Base-by-base conservation (phyloP, 2,888 invertebrate species). In the Panzeria rudis region DNA sequence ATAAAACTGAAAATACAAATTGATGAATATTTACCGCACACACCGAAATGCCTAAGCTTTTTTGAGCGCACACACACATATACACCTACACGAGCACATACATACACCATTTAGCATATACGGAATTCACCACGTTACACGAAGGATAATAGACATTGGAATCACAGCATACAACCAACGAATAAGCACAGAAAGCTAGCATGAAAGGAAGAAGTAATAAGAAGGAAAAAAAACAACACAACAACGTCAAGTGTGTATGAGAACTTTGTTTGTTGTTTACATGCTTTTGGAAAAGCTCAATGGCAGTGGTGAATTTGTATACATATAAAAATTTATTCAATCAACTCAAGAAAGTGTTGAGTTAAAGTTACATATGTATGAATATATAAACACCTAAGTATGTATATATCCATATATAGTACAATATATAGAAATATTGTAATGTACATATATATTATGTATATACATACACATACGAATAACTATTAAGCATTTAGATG, bases 1-100 rank as follows among this genome's bases (percentile, higher is more conserved):
- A 92, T 91, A 92, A 90, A 92, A 92, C 92, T 92, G 91, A 90
- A 91, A 92, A 91, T 91, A 91, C 90, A 91, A 92, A 90, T 91
- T 91, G 90, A 91, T 90, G 90, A 91, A 90, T 90, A 91, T 89
- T 90, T 89, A 83, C 83, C 83, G 83, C 79, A 83, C 86, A 77
- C 86, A 86, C 72, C 32, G 76, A 80, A 86, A 86, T 85, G 76
- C 64, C 80, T 69, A 83, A 83, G 80, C 86, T 83, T 84, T 68
- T 76, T 75, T 54, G 68, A 66, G 66, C 85, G 76, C 71, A 81
- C 8, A 69, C 20, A 54, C 50, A 77, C 77, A 71, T 23, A 41
- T 25, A 44, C 44, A 44, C 35, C 71, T 41, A 56, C 71, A 77
- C 78, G 71, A 59, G 64, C 25, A 66, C 25, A 29, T 52, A 78